Evolutionary conservation across 2,888 invertebrate genomes (phyloP), one percentile per base, ranked within the genome.

Genomic region (Patella ulyssiponensis): DNA sequence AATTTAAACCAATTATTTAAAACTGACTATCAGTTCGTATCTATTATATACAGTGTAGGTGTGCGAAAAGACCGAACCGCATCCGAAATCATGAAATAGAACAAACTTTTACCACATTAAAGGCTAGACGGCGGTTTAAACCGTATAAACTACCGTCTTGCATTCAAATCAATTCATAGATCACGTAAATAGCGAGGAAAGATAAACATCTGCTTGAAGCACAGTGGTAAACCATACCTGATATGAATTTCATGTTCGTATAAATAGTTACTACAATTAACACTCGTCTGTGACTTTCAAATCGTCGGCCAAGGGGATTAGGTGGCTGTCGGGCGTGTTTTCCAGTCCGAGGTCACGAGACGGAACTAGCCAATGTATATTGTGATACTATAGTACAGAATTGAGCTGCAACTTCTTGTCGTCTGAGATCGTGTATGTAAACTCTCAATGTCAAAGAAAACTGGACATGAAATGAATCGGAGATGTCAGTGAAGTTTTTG

Each of bases 91-190:
- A 44, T 9, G 44, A 44, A 44, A 44, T 44, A 44, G 7, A 44
- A 44, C 44, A 44, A 44, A 44, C 44, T 44, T 33, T 44, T 44
- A 44, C 44, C 44, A 44, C 44, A 44, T 44, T 44, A 44, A 44
- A 44, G 44, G 44, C 44, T 44, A 44, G 44, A 44, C 44, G 44
- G 4, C 44, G 7, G 44, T 44, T 44, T 44, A 44, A 44, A 44
- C 44, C 44, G 7, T 9, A 7, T 44, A 44, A 44, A 44, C 7
- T 44, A 44, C 44, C 44, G 44, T 44, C 44, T 44, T 44, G 44
- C 44, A 20, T 64, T 64, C 20, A 64, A 64, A 64, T 64, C 64
- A 64, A 64, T 64, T 64, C 64, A 64, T 20, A 64, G 64, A 64
- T 64, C 64, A 64, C 64, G 64, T 23, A 64, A 64, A 64, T 64